Percentiles rank a stretch among this genome's conserved stretches.
These are phyloP conservation scores for Elegia similella DNA, from an alignment of 2,888 invertebrate species.

Conservation along the genomic window DNA sequence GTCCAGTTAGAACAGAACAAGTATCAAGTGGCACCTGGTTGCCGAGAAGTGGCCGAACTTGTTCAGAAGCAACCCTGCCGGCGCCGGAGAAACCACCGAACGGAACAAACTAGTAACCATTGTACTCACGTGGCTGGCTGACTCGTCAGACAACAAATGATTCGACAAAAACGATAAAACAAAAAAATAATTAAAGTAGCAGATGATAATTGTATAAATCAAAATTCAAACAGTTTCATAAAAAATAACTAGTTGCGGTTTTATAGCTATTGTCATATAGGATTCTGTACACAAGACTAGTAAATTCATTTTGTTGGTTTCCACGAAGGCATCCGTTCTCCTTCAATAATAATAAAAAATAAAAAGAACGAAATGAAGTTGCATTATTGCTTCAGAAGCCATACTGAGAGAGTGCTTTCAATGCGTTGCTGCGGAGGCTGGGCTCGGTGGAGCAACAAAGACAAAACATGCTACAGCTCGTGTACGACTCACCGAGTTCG, in stretches of 20 bases:
- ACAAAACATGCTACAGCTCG: slow-evolving; percentile 34
- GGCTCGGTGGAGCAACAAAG: slow-evolving; percentile 43
- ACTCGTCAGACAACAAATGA: slow-evolving; percentile 58
- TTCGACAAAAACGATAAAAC: slow-evolving; percentile 32
- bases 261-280: not conserved
- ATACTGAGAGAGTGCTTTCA: slow-evolving; percentile 39
- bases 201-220: not conserved
- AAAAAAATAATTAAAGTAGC: slow-evolving; percentile 17
- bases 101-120: slow-evolving; percentile 77
- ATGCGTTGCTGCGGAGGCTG: slow-evolving; percentile 51
- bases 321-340: slow-evolving; percentile 28
- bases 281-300: not conserved
- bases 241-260: not conserved
- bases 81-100: slow-evolving; percentile 56
- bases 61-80: slow-evolving; percentile 68
- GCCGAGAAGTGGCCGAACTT: slow-evolving; percentile 74
- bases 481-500: slow-evolving; percentile 29
- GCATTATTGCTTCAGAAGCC: slow-evolving; percentile 52
- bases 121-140: slow-evolving; percentile 71
- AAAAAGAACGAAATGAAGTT: slow-evolving; percentile 44
- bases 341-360: slow-evolving; percentile 27
- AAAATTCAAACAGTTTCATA: not conserved
- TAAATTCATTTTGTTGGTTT: slow-evolving; percentile 11
- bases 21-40: slow-evolving; percentile 77
- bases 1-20: slow-evolving; percentile 79